Conservation (phyloP, 2,113 vertebrate genomes). For the Fregata magnificens region DNA sequence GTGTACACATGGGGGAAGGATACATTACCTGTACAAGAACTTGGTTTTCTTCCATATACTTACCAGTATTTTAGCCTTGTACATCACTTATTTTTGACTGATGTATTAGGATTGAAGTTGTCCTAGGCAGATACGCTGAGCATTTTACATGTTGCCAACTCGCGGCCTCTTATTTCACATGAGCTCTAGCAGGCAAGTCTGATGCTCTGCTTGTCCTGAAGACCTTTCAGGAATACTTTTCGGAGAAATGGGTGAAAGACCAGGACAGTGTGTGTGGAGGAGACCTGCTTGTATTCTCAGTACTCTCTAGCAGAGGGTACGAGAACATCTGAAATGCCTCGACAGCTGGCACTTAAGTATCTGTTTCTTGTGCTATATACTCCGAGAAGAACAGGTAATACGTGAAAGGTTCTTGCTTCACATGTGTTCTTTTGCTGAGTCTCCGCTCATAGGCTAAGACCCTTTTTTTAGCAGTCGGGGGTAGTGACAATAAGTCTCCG, state of each 20-base stretch:
- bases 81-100: not conserved
- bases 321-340: not conserved
- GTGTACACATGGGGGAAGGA: not conserved
- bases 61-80: accelerated
- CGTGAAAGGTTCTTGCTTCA: not conserved
- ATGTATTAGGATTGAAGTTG: not conserved
- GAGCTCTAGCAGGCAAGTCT: not conserved
- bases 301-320: not conserved
- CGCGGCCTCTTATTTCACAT: accelerated
- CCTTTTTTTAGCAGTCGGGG: accelerated
- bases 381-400: not conserved
- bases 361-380: not conserved
- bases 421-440: not conserved
- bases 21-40: not conserved
- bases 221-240: not conserved
- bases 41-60: not conserved
- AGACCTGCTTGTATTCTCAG: not conserved
- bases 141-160: not conserved
- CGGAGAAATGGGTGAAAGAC: not conserved
- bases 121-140: not conserved
- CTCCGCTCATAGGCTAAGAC: not conserved
- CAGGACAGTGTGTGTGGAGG: not conserved
- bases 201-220: not conserved
- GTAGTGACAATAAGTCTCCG: too few species aligned
- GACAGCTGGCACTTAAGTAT: not conserved